Percentiles rank a stretch among this genome's conserved stretches.
phyloP scores from a whole-genome alignment of 2,888 invertebrate species.

The Herminia tarsipennalis region DNA sequence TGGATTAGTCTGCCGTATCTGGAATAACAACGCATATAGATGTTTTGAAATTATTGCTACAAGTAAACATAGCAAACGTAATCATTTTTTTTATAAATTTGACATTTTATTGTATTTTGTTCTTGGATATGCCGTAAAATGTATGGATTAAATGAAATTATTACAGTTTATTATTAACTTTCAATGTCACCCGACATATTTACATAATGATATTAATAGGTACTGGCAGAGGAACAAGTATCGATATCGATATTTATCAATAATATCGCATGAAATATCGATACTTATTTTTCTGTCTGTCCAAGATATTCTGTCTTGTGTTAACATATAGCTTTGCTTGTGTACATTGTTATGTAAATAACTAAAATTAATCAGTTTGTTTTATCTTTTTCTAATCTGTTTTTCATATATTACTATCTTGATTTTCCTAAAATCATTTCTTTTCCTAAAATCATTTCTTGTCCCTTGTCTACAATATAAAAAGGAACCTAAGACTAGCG shows the following conservation, averaged over 20 bases:
- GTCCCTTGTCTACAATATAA: too few relatives aligned
- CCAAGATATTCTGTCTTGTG: slow-evolving; percentile 37
- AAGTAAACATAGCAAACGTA: too few relatives aligned
- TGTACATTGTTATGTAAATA: slow-evolving; percentile 14
- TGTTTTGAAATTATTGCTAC: slow-evolving; percentile 13
- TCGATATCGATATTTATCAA: slow-evolving; percentile 4
- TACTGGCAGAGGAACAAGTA: slow-evolving; percentile 8
- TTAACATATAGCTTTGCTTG: slow-evolving; percentile 29
- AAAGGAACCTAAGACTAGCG: too few relatives aligned
- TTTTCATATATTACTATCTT: too few relatives aligned
- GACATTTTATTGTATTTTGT: slow-evolving; percentile 61
- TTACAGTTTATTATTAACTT: slow-evolving; percentile 28
- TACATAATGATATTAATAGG: slow-evolving; percentile 30
- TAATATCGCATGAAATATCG: neutral
- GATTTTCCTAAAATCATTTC: too few relatives aligned
- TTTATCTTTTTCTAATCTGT: neutral
- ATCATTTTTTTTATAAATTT: slow-evolving; percentile 66
- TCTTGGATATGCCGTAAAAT: slow-evolving; percentile 36
- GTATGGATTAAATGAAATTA: slow-evolving; percentile 40
- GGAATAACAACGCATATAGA: neutral
- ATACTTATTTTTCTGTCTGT: slow-evolving; percentile 20
- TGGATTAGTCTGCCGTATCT: too few relatives aligned
- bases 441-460: too few relatives aligned
- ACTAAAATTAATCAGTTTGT: neutral
- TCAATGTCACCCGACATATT: slow-evolving; percentile 28